Conservation (phyloP, 1,140 invertebrate species). For the Agrilus planipennis region DNA sequence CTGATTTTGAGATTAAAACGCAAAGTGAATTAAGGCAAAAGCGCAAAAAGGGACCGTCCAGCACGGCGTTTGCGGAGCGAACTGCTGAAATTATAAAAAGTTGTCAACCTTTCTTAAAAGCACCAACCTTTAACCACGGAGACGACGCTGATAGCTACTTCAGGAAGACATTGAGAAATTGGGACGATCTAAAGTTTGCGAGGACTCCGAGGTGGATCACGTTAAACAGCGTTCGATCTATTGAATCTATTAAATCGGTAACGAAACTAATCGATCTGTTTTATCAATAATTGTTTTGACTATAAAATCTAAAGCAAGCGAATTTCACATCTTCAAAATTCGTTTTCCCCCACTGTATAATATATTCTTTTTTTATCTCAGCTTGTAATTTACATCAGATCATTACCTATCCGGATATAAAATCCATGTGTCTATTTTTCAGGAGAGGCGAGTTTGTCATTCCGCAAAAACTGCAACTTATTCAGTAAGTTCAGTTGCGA, state of each 20-base stretch:
- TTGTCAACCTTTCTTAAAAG: constrained; percentile 4
- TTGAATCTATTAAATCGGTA: not conserved
- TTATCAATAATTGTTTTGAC: not conserved
- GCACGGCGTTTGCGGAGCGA: constrained; percentile 5
- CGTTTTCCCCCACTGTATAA: not conserved
- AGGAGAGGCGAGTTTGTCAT: no score
- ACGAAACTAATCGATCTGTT: not conserved
- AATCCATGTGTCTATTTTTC: no score
- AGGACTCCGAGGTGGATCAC: not conserved
- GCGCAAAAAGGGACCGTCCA: not conserved
- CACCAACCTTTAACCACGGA: not conserved
- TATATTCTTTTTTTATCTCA: not conserved
- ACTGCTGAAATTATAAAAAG: constrained; percentile 3
- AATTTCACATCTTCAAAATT: not conserved
- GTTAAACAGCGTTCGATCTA: not conserved
- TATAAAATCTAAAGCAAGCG: not conserved
- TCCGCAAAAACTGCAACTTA: no score
- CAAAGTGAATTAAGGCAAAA: not conserved
- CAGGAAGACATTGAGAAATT: constrained; percentile 10
- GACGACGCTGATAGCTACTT: constrained; percentile 10
- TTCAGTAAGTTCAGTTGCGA: no score
- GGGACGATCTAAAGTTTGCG: constrained; percentile 5
- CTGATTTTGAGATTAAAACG: constrained; percentile 2
- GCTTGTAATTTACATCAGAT: not conserved
- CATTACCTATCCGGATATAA: not conserved